A percentile compares a stretch with the other conserved stretches of the same genome.
Conservation (phyloP, 2,797 vertebrate species). For the Tenualosa thibaudeaui region DNA sequence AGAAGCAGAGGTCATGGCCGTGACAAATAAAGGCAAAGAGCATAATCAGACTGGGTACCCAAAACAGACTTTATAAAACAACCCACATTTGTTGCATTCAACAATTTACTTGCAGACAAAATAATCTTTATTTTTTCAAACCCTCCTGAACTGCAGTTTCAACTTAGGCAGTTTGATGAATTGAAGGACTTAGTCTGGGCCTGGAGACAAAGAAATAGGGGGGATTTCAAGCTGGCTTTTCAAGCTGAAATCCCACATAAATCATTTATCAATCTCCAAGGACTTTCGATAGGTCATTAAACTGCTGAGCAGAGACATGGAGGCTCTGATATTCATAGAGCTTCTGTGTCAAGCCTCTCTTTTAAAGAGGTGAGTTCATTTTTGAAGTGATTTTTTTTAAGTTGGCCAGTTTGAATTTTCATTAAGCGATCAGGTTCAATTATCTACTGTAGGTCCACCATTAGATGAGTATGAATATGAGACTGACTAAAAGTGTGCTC, state of each 20-base stretch:
- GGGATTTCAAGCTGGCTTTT: constrained; percentile 14
- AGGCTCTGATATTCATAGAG: constrained; percentile 1
- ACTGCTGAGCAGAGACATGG: background rate
- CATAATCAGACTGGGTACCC: background rate
- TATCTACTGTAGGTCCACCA: background rate
- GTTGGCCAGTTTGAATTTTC: background rate
- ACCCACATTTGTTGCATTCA: background rate
- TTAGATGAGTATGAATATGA: background rate
- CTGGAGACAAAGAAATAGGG: background rate
- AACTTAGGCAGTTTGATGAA: background rate
- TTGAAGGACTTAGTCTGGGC: background rate
- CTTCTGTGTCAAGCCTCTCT: background rate
- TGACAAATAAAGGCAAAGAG: background rate
- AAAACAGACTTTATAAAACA: background rate
- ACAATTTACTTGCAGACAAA: background rate
- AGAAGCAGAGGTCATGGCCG: background rate
- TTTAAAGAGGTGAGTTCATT: background rate
- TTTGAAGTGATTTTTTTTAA: background rate
- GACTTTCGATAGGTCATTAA: constrained; percentile 23
- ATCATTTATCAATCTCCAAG: constrained; percentile 15
- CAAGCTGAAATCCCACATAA: constrained; percentile 3
- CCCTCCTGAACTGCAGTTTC: background rate
- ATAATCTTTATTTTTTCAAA: background rate
- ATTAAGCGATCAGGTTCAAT: constrained; percentile 15
- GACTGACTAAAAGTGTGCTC: background rate